Conservation (phyloP, 2,888 invertebrate species). For the Papilio protenor region DNA sequence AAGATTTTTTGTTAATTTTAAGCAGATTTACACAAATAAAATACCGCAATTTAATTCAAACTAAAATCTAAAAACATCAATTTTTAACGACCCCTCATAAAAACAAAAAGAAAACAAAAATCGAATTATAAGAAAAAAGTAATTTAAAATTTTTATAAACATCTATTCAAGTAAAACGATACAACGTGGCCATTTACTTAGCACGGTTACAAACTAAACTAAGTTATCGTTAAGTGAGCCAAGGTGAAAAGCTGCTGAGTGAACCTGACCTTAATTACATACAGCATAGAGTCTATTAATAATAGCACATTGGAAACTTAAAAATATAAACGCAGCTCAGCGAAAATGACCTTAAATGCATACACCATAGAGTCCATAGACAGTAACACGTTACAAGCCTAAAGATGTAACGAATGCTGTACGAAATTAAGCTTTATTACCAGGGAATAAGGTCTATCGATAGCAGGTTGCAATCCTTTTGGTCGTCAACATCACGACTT, state of each 20-base stretch:
- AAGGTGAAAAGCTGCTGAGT: conserved; percentile 28
- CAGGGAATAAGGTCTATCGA: neutral
- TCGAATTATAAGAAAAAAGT: neutral
- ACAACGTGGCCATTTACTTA: conserved; percentile 15
- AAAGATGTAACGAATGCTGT: neutral
- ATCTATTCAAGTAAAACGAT: conserved; percentile 9
- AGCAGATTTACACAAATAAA: too few relatives aligned
- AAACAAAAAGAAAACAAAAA: neutral
- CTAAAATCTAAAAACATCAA: too few relatives aligned
- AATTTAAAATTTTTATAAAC: neutral
- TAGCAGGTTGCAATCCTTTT: neutral
- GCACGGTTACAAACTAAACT: conserved; percentile 13
- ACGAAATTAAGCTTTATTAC: neutral
- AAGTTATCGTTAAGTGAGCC: conserved; percentile 23
- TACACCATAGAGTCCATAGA: neutral
- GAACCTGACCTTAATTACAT: conserved; percentile 33
- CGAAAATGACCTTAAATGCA: neutral
- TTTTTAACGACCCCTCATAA: too few relatives aligned
- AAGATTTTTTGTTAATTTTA: too few relatives aligned
- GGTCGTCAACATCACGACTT: neutral
- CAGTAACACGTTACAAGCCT: neutral
- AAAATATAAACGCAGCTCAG: neutral
- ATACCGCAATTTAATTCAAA: too few relatives aligned
- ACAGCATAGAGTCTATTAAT: conserved; percentile 9
- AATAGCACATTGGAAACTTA: neutral